Percentiles rank a stretch among this genome's conserved stretches.
Evolutionary conservation across 2,888 invertebrate genomes (phyloP).

Genomic region (Stegana nigrithorax): DNA sequence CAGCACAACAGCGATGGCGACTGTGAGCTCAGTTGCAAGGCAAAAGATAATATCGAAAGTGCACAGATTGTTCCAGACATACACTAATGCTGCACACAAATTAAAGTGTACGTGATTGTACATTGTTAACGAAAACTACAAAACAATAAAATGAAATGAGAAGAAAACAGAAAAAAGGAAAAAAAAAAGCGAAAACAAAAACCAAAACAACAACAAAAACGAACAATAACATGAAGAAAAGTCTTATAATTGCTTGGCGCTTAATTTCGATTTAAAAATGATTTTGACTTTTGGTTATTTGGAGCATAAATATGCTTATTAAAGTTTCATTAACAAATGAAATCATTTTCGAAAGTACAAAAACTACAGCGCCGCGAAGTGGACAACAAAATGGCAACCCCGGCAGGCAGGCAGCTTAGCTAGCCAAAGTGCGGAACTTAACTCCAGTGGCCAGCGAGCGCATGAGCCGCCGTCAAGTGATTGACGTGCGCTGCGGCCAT

Average conservation of each 20-base stretch:
- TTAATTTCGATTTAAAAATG: background rate
- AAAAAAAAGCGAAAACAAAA: background rate
- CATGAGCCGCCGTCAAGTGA: constrained; percentile 39
- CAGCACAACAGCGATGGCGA: too few relatives aligned
- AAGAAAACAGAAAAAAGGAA: background rate
- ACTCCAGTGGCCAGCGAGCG: constrained; percentile 27
- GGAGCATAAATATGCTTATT: constrained; percentile 44
- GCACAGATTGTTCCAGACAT: too few relatives aligned
- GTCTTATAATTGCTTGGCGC: too few relatives aligned
- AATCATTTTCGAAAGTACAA: constrained; percentile 58
- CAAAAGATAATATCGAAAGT: too few relatives aligned
- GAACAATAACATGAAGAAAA: too few relatives aligned
- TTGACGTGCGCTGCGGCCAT: constrained; percentile 43
- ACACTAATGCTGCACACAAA: too few relatives aligned
- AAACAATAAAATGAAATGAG: background rate
- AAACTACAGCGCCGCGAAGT: too few relatives aligned
- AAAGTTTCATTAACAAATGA: constrained; percentile 57
- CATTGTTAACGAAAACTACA: too few relatives aligned
- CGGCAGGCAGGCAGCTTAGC: background rate
- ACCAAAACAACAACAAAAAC: background rate
- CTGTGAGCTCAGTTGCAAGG: too few relatives aligned
- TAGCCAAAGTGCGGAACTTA: background rate
- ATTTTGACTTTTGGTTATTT: constrained; percentile 43
- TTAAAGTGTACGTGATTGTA: too few relatives aligned
- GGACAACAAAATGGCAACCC: too few relatives aligned